phyloP scores from a whole-genome alignment of 2,888 invertebrate species.

The Ophion obscuratus region DNA sequence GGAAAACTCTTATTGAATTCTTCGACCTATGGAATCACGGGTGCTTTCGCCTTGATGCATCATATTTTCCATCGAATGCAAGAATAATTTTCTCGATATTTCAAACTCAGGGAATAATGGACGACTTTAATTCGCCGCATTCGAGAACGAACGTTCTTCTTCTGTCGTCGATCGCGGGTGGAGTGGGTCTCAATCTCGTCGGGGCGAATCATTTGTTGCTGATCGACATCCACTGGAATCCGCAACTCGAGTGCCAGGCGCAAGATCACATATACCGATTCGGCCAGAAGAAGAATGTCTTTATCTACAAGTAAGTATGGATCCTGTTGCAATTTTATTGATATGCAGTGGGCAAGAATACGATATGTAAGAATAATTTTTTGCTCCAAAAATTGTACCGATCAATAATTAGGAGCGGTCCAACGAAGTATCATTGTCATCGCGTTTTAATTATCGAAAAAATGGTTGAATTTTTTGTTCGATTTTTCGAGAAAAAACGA shows the following conservation, averaged over 20 bases:
- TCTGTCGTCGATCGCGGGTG: slow-evolving; percentile 96
- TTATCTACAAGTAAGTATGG: slow-evolving; percentile 85
- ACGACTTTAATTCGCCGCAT: slow-evolving; percentile 74
- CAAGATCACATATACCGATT: slow-evolving; percentile 92
- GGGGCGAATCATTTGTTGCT: slow-evolving; percentile 97
- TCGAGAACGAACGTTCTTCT: slow-evolving; percentile 87
- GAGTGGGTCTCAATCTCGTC: slow-evolving; percentile 96
- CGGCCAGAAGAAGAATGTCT: slow-evolving; percentile 92
- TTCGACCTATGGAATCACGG: too few relatives aligned
- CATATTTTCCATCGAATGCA: background rate
- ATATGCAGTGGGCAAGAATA: too few relatives aligned
- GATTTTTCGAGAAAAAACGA: too few relatives aligned
- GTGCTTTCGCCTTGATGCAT: too few relatives aligned
- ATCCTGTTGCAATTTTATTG: too few relatives aligned
- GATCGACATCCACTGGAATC: slow-evolving; percentile 98
- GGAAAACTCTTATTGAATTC: too few relatives aligned
- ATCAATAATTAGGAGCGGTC: too few relatives aligned
- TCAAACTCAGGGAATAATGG: slow-evolving; percentile 74
- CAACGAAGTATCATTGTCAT: too few relatives aligned
- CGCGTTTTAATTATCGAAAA: too few relatives aligned
- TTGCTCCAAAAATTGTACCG: too few relatives aligned
- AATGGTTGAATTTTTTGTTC: too few relatives aligned
- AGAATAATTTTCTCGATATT: background rate
- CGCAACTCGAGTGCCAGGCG: slow-evolving; percentile 91
- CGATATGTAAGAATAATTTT: too few relatives aligned